Evolutionary conservation across 2,888 invertebrate genomes (phyloP).

Genomic region (Stenodema calcarata): DNA sequence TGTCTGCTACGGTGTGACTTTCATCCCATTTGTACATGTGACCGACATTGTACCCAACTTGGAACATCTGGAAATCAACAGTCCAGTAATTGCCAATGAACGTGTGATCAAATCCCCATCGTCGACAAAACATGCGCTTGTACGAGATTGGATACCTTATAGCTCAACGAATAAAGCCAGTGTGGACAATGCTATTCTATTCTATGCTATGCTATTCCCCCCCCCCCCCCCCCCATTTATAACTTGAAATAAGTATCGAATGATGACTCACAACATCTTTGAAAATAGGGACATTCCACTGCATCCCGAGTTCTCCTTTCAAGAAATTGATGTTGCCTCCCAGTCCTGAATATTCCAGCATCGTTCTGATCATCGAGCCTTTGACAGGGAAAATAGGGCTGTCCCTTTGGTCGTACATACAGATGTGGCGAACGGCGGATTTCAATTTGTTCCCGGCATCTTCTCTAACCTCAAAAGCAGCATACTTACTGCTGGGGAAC

Average conservation of each 20-base stretch:
- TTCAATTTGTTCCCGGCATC: constrained; percentile 89
- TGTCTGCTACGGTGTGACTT: constrained; percentile 71
- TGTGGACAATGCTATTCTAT: no score
- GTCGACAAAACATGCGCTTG: no score
- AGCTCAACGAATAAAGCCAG: no score
- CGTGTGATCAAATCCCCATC: no score
- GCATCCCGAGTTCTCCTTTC: constrained; percentile 78
- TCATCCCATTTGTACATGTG: constrained; percentile 69
- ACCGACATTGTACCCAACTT: constrained; percentile 74
- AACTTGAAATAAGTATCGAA: not conserved
- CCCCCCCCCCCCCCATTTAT: not conserved
- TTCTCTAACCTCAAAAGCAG: constrained; percentile 86
- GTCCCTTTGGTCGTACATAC: constrained; percentile 81
- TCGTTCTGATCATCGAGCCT: constrained; percentile 74
- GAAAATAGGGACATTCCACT: constrained; percentile 72
- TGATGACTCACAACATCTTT: constrained; percentile 60
- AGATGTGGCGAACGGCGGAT: constrained; percentile 82
- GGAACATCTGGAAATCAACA: constrained; percentile 69
- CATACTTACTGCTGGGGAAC: constrained; percentile 70
- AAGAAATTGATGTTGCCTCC: constrained; percentile 92
- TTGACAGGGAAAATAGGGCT: constrained; percentile 78
- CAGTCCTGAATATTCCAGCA: constrained; percentile 84
- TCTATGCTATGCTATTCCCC: no score
- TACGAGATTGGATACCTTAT: no score
- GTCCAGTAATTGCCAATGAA: not conserved